phyloP scores from a whole-genome alignment of 2,888 invertebrate species.

The Aphodius sticticus region DNA sequence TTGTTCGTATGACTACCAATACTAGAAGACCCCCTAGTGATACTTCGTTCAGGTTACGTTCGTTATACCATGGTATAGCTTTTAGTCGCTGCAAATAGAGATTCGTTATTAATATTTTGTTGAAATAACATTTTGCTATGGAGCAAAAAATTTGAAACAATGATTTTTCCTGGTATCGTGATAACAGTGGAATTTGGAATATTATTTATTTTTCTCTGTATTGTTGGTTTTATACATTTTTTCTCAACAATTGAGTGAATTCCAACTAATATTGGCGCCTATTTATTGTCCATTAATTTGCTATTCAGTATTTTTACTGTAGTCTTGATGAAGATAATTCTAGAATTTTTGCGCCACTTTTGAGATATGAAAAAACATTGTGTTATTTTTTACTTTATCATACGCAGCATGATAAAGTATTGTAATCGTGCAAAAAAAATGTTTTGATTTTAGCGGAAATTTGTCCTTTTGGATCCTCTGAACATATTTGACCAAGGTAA shows the following conservation, averaged over 20 bases:
- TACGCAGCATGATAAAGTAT: too few species aligned
- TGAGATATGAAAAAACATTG: constrained; percentile 44
- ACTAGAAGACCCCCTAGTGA: constrained; percentile 94
- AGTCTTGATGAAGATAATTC: background rate
- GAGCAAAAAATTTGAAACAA: background rate
- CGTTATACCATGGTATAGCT: constrained; percentile 93
- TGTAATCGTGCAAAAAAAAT: too few species aligned
- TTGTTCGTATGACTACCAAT: constrained; percentile 92
- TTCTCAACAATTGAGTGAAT: too few species aligned
- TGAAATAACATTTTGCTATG: background rate
- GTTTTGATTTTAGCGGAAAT: too few species aligned
- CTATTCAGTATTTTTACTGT: too few species aligned
- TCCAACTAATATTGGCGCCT: background rate
- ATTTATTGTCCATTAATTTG: background rate
- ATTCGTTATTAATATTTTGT: constrained; percentile 36
- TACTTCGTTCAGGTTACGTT: constrained; percentile 89
- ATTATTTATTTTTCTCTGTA: too few species aligned
- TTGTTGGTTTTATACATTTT: too few species aligned
- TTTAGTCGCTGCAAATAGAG: constrained; percentile 75
- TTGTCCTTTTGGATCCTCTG: too few species aligned
- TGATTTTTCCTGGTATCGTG: too few species aligned
- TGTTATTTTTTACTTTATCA: too few species aligned
- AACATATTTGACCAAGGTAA: too few species aligned
- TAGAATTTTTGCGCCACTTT: background rate
- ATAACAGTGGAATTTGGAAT: too few species aligned